A percentile compares a stretch with the other conserved stretches of the same genome.
Evolutionary conservation across 1,140 invertebrate species (phyloP).

Genomic region (Drosophila fuyamai): DNA sequence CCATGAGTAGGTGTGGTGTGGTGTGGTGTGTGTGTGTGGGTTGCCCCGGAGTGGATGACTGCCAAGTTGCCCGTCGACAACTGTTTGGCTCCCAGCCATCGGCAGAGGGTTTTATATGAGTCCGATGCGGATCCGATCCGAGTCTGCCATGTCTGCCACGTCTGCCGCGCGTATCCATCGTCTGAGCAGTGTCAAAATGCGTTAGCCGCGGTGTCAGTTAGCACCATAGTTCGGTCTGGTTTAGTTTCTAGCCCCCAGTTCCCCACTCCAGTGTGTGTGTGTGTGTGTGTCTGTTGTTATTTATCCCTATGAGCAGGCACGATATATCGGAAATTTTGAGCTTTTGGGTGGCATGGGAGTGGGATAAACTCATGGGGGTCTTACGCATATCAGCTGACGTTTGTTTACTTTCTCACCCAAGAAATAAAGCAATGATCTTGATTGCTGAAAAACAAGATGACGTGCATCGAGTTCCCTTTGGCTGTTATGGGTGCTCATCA

Average conservation of each 20-base stretch:
- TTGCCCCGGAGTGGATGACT: constrained; percentile 10
- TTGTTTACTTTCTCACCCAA: constrained; percentile 61
- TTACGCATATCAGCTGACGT: constrained; percentile 68
- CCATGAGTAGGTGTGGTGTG: not conserved
- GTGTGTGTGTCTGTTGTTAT: constrained; percentile 34
- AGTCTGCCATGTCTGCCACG: not conserved
- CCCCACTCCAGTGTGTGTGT: constrained; percentile 3
- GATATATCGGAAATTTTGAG: constrained; percentile 8
- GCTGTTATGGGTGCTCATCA: constrained; percentile 8
- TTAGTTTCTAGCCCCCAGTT: not conserved
- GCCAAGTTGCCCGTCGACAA: constrained; percentile 17
- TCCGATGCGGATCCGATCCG: constrained; percentile 14
- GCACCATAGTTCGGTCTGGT: constrained; percentile 25
- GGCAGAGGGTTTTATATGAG: constrained; percentile 50
- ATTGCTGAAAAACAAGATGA: constrained; percentile 36
- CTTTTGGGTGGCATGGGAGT: not conserved
- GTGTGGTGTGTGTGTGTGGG: not conserved
- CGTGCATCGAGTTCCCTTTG: constrained; percentile 21
- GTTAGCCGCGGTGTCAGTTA: constrained; percentile 65
- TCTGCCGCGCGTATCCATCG: constrained; percentile 1
- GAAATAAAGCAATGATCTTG: constrained; percentile 65
- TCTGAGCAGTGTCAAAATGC: constrained; percentile 48
- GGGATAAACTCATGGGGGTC: constrained; percentile 10
- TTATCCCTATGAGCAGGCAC: constrained; percentile 20
- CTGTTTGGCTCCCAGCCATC: constrained; percentile 8